Evolutionary conservation across 2,797 vertebrate species (phyloP), one percentile per base, ranked within the genome.

Genomic region (Acipenser oxyrinchus): DNA sequence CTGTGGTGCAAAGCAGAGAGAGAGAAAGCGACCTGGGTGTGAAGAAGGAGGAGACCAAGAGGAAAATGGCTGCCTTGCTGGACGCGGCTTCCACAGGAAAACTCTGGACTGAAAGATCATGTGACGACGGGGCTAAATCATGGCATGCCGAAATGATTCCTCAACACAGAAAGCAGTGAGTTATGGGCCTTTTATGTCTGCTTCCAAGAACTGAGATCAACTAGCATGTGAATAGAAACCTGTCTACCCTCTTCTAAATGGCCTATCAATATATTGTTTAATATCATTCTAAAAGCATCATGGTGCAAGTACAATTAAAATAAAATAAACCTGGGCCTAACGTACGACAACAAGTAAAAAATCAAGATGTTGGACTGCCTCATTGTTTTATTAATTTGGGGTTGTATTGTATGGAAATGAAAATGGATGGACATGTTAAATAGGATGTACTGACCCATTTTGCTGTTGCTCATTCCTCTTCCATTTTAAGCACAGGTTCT

Each of bases 1-100:
- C 50, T 55, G 23, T 94, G 93, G 90, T 84, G 85, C 74, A 84
- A 10, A 68, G 74, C 63, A 1, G 88, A 92, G 76, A 81, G 11
- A 8, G 83, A 87, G 49, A 84, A 83, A 60, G 72, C 71, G 79
- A 89, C 57, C 82, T 95, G 67, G 81, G 91, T 51, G 70, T 75
- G 10, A 84, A 79, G 73, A 94, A 92, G 67, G 86, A 93, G 65
- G 86, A 94, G 82, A 97, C 77, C 0, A 87, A 83, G 48, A 82
- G 68, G 72, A 98, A 93, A 82, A 96, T 98, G 90, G 84, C 84
- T 6, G 86, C 86, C 67, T 81, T 97, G 69, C 87, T 98, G 62
- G 75, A 76, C 7, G 88, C 89, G 13, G 86, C 88, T 7, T 81
- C 86, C 0, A 75, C 76, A 10, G 83, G 89, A 53, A 84, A 80